Evolutionary conservation across 2,113 vertebrate genomes (phyloP).

Genomic region (Bujurquina vittata): DNA sequence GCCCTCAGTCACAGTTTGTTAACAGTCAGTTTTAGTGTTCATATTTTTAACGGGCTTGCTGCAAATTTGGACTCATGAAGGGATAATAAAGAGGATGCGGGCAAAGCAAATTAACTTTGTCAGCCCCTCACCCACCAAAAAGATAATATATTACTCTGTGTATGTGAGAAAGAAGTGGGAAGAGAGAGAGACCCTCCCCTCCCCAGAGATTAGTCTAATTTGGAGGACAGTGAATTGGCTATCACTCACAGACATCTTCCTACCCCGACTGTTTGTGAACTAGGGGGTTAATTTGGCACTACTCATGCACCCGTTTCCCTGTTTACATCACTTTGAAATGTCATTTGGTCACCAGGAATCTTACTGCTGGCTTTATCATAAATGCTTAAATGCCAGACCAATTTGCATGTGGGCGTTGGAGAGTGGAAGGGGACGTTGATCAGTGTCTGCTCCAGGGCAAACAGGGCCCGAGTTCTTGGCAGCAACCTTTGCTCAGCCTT

Average conservation of each 20-base stretch:
- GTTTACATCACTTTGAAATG: conserved; percentile 45
- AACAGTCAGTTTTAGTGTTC: conserved; percentile 11
- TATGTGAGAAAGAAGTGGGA: background rate
- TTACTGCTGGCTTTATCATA: background rate
- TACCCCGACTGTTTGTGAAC: background rate
- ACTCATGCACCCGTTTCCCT: background rate
- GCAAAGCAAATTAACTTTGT: conserved; percentile 30
- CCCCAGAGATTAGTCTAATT: background rate
- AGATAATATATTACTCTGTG: conserved; percentile 1
- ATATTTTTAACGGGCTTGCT: conserved; percentile 29
- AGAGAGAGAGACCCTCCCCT: background rate
- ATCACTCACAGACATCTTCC: background rate
- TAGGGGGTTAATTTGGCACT: conserved; percentile 36
- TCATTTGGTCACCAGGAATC: conserved; percentile 1
- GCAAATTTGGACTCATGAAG: conserved; percentile 36
- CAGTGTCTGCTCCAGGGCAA: conserved; percentile 4
- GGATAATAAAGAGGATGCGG: conserved; percentile 47
- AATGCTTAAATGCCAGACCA: conserved; percentile 37
- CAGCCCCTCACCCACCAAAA: background rate
- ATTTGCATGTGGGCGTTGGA: conserved; percentile 6
- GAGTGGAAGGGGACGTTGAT: background rate
- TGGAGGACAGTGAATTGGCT: background rate
- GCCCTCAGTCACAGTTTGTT: conserved; percentile 26
- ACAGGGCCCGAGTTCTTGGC: background rate
- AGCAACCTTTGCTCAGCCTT: background rate